Evolutionary conservation across 2,797 vertebrate genomes (phyloP).

Genomic region (Microctenopoma lineatum): DNA sequence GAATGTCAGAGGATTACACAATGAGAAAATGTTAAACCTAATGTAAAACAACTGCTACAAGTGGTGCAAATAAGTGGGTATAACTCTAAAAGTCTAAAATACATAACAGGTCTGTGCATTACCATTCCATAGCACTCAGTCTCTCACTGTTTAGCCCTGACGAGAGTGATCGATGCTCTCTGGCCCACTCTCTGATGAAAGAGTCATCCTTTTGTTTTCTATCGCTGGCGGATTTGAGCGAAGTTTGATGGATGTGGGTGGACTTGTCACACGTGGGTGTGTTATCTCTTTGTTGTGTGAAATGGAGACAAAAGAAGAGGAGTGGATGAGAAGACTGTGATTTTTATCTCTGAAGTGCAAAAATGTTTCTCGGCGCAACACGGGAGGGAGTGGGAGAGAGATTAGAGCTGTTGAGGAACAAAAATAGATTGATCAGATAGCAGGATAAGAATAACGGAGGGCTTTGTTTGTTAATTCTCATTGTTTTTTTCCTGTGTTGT

Average conservation of each 20-base stretch:
- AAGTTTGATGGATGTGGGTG: conserved; percentile 83
- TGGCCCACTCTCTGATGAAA: conserved; percentile 71
- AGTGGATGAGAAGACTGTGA: conserved; percentile 81
- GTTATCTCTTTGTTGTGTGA: conserved; percentile 85
- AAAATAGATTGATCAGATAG: conserved; percentile 85
- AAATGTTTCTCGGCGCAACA: conserved; percentile 78
- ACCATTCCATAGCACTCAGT: conserved; percentile 30
- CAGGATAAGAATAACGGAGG: conserved; percentile 77
- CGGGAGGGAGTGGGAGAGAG: conserved; percentile 80
- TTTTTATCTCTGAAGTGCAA: conserved; percentile 83
- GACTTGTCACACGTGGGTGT: conserved; percentile 83
- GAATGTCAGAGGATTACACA: conserved; percentile 10
- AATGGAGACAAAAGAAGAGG: conserved; percentile 82
- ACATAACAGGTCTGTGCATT: conserved; percentile 39
- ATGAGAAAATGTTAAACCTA: conserved; percentile 7
- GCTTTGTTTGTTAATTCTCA: conserved; percentile 79
- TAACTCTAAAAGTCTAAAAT: conserved; percentile 42
- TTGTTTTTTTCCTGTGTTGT: conserved; percentile 60
- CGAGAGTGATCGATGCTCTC: conserved; percentile 68
- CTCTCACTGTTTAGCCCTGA: conserved; percentile 56
- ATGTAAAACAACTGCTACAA: conserved; percentile 54
- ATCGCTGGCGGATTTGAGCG: conserved; percentile 71
- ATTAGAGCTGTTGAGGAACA: conserved; percentile 81
- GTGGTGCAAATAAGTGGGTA: conserved; percentile 36
- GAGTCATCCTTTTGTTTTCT: conserved; percentile 74